These are phyloP conservation scores for Pangasianodon gigas DNA, from an alignment of 2,113 vertebrate genomes.

Conservation along the genomic window DNA sequence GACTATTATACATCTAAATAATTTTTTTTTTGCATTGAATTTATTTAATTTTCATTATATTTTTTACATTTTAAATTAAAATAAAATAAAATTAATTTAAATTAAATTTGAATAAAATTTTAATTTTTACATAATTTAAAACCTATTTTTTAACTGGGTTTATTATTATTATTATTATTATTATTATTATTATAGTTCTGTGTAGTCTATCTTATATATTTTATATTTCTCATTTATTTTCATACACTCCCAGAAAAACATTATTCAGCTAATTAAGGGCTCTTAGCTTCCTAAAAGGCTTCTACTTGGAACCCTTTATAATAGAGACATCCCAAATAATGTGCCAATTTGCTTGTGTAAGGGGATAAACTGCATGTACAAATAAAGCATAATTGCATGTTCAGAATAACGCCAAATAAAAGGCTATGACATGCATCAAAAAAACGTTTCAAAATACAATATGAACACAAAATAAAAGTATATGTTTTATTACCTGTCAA, in stretches of 20 bases:
- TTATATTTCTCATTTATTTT: neutral
- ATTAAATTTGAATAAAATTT: neutral
- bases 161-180: neutral
- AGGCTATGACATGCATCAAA: neutral
- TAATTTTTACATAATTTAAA: neutral
- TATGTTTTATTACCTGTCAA: neutral
- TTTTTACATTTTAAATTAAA: too few relatives aligned
- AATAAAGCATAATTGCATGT: neutral
- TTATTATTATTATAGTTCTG: neutral
- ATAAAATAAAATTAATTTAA: too few relatives aligned
- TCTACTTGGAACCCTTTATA: neutral
- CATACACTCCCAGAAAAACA: neutral
- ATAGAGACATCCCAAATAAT: neutral
- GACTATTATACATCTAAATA: too few relatives aligned
- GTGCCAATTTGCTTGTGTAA: neutral
- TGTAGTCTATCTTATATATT: neutral
- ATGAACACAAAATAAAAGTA: neutral
- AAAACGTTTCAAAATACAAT: neutral
- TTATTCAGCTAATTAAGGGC: neutral
- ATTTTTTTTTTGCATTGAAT: too few relatives aligned
- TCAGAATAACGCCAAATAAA: neutral
- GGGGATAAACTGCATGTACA: too few relatives aligned
- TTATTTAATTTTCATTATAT: neutral
- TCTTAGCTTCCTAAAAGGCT: neutral
- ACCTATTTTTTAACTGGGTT: neutral